These are phyloP conservation scores for Crocallis elinguaria DNA, from an alignment of 2,888 invertebrate genomes.

Conservation along the genomic window DNA sequence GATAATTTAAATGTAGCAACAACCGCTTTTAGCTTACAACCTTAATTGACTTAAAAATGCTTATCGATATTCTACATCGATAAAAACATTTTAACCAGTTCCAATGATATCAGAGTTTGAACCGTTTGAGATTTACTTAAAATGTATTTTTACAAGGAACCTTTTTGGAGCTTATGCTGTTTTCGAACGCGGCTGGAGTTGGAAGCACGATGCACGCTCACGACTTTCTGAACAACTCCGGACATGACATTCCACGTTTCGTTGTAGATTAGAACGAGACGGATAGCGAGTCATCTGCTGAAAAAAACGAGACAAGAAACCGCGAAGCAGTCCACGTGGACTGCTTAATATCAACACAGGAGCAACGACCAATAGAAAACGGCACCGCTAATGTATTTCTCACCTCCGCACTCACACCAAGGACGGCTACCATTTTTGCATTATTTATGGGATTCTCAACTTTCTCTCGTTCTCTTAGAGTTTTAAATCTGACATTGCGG, in stretches of 20 bases:
- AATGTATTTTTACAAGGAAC: constrained; percentile 46
- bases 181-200: constrained; percentile 60
- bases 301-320: constrained; percentile 83
- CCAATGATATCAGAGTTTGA: constrained; percentile 41
- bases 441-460: constrained; percentile 70
- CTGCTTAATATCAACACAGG: constrained; percentile 84
- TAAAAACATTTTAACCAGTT: constrained; percentile 49
- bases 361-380: constrained; percentile 85
- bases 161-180: constrained; percentile 57
- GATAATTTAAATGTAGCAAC: constrained; percentile 85
- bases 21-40: constrained; percentile 85
- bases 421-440: constrained; percentile 69
- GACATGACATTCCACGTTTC: constrained; percentile 85
- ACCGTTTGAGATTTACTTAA: constrained; percentile 45
- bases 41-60: constrained; percentile 85
- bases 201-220: constrained; percentile 85
- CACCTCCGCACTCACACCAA: constrained; percentile 85
- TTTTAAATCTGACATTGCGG: constrained; percentile 61
- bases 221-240: constrained; percentile 85
- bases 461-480: constrained; percentile 58
- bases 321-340: constrained; percentile 82
- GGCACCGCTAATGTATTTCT: constrained; percentile 86
- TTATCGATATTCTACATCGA: constrained; percentile 73
- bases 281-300: constrained; percentile 74
- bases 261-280: constrained; percentile 84